A percentile compares a stretch with the other conserved stretches of the same genome.
These are phyloP conservation scores for Hypothenemus hampei DNA, from an alignment of 1,140 invertebrate species.

Conservation along the genomic window DNA sequence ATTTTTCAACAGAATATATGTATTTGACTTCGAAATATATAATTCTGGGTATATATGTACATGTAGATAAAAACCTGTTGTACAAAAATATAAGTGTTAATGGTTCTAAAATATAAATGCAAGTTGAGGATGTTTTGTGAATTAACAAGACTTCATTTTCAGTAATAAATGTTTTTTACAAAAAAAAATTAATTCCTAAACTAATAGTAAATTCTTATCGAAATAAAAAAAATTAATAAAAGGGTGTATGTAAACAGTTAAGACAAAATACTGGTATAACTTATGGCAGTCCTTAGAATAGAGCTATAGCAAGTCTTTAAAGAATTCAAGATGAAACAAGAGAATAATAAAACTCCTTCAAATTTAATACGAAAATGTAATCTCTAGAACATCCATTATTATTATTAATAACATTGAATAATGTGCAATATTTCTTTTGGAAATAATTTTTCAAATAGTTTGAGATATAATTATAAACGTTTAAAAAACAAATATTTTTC, in stretches of 20 bases:
- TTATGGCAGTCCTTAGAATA: too few relatives aligned
- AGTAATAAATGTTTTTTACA: conserved; percentile 1
- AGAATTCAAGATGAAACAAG: too few relatives aligned
- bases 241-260: not conserved
- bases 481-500: too few relatives aligned
- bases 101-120: not conserved
- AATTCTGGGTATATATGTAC: conserved; percentile 13
- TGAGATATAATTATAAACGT: too few relatives aligned
- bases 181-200: conserved; percentile 1
- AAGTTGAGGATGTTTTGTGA: not conserved
- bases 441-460: too few relatives aligned
- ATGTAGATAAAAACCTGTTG: conserved; percentile 7
- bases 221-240: not conserved
- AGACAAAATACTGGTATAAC: too few relatives aligned
- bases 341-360: too few relatives aligned
- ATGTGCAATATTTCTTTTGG: too few relatives aligned
- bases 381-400: too few relatives aligned
- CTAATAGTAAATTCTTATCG: not conserved
- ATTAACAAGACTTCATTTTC: not conserved
- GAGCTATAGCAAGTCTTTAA: too few relatives aligned
- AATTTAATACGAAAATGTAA: too few relatives aligned
- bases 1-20: conserved; percentile 16
- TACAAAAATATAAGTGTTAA: conserved; percentile 11
- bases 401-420: too few relatives aligned
- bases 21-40: conserved; percentile 11